Base-by-base conservation (phyloP, 2,113 vertebrate species). In the Pithys albifrons region DNA sequence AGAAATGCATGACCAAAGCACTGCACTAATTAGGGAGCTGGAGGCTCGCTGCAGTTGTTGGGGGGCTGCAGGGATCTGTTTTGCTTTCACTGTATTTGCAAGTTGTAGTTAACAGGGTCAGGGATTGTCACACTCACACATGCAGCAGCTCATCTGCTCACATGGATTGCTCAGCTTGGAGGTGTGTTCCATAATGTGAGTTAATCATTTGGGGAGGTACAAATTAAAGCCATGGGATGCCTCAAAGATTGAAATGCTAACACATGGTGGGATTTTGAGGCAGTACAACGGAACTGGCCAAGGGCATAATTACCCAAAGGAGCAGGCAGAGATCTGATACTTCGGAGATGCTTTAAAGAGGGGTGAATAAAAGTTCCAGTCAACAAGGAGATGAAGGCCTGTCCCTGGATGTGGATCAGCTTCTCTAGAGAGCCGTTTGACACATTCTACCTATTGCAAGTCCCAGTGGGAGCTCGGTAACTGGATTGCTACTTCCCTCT, bases 1-100 rank as follows among this genome's bases (percentile, higher is more conserved):
- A 89, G 28, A 7, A 12, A 51, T 61, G 35, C 2, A 0, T 54
- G 51, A 37, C 1, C 1, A 0, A 2, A 70, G 14, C 1, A 0
- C 18, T 19, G 49, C 0, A 0, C 17, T 29, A 39, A 65, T 35
- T 49, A 37, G 17, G 46, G 41, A 59, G 20, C 2, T 51, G 35
- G 13, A 61, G 66, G 19, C 4, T 14, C 69, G 49, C 82, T 61
- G 71, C 51, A 24, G 57, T 6, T 52, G 29, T 6, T 51, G 35
- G 13, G 70, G 74, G 16, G 4, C 8, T 73, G 41, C 79, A 57
- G 72, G 59, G 61, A 22, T 74, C 73, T 59, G 1, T 31, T 41
- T 52, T 35, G 35, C 27, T 52, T 62, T 67, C 1, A 2, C 6
- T 1, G 1, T 51, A 3, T 61, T 58, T 87, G 41, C n/a, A 54